phyloP scores from a whole-genome alignment of 1,140 invertebrate genomes.

The Oryctes rhinoceros region DNA sequence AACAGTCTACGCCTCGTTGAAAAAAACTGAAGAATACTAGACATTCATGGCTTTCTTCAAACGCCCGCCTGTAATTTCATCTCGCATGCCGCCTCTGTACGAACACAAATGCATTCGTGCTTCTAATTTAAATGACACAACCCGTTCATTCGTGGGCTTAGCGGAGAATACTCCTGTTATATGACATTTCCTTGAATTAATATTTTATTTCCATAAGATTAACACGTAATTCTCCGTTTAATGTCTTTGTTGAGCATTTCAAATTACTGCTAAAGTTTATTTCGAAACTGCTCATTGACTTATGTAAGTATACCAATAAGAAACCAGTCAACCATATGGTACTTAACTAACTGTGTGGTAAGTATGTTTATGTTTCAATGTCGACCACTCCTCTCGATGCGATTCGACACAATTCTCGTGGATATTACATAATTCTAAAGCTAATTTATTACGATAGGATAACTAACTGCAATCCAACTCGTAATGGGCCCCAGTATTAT shows the following conservation, averaged over 20 bases:
- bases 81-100: conserved; percentile 15
- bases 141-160: neutral
- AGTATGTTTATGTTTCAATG: conserved; percentile 36
- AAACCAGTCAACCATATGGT: conserved; percentile 32
- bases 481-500: neutral
- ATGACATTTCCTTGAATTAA: conserved; percentile 26
- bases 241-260: conserved; percentile 18
- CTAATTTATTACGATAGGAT: conserved; percentile 4
- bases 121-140: conserved; percentile 29
- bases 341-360: conserved; percentile 12
- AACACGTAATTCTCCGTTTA: conserved; percentile 11
- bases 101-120: conserved; percentile 29
- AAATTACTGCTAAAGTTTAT: neutral
- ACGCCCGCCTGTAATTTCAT: conserved; percentile 36
- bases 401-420: neutral
- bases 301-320: neutral
- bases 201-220: conserved; percentile 6
- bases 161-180: conserved; percentile 12
- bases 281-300: conserved; percentile 1
- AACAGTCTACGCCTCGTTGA: neutral
- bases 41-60: conserved; percentile 36
- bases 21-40: conserved; percentile 25
- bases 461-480: neutral
- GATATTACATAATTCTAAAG: conserved; percentile 23
- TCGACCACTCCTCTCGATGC: conserved; percentile 14